Percentiles rank a stretch among this genome's conserved stretches.
phyloP scores from a whole-genome alignment of 1,140 invertebrate species.

The Trichonephila clavipes region DNA sequence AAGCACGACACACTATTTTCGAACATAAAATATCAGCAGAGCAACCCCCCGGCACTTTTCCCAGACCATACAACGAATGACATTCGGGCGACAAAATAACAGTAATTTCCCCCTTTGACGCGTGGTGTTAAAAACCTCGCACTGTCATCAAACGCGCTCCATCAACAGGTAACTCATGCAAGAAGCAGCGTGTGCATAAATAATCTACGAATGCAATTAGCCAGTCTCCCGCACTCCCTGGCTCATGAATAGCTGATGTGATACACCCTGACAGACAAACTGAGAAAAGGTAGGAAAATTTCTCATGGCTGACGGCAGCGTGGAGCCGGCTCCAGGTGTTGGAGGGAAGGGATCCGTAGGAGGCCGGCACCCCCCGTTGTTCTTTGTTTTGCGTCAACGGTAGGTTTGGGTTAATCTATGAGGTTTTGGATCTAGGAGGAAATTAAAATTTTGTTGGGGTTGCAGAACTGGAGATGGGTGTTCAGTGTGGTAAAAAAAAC shows the following conservation, averaged over 20 bases:
- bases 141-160: not conserved
- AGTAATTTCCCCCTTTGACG: slow-evolving; percentile 14
- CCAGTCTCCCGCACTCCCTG: not conserved
- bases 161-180: slow-evolving; percentile 60
- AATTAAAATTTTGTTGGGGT: too few relatives aligned
- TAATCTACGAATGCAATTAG: slow-evolving; percentile 53
- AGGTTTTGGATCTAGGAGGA: too few relatives aligned
- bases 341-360: not conserved
- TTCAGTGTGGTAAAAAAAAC: too few relatives aligned
- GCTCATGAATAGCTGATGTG: slow-evolving; percentile 57
- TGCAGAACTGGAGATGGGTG: too few relatives aligned
- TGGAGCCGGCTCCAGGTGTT: slow-evolving; percentile 18
- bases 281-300: slow-evolving; percentile 17
- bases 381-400: not conserved
- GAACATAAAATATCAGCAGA: too few relatives aligned
- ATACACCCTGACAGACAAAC: not conserved
- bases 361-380: not conserved
- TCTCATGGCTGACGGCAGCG: slow-evolving; percentile 36
- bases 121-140: slow-evolving; percentile 3
- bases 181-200: slow-evolving; percentile 29
- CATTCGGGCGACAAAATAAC: not conserved
- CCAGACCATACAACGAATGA: too few relatives aligned
- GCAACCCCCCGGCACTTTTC: too few relatives aligned
- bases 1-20: too few relatives aligned
- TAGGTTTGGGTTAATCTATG: not conserved